Conservation (phyloP, 2,113 vertebrate genomes). For the Rutilus rutilus region DNA sequence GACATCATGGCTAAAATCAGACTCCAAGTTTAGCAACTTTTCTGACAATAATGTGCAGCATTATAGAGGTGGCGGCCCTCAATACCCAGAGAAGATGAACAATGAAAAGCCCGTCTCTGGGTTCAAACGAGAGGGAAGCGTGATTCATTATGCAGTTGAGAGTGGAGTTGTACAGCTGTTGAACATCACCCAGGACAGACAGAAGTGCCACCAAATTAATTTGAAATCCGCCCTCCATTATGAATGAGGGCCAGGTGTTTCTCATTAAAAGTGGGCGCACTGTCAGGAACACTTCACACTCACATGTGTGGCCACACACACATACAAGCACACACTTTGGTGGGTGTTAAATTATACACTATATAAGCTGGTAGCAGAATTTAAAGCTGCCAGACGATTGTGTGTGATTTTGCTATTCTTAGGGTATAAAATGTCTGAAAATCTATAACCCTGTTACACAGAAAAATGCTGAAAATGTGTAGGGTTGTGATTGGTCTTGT, state of each 20-base stretch:
- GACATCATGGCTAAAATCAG: background rate
- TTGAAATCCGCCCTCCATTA: constrained; percentile 74
- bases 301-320: constrained; percentile 4
- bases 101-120: constrained; percentile 60
- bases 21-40: background rate
- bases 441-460: background rate
- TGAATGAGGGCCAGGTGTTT: constrained; percentile 78
- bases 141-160: constrained; percentile 72
- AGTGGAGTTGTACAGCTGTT: constrained; percentile 73
- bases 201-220: constrained; percentile 72
- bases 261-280: constrained; percentile 72
- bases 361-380: constrained; percentile 62
- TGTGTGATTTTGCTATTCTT: background rate
- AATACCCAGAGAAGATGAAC: constrained; percentile 45
- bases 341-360: constrained; percentile 40
- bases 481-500: background rate
- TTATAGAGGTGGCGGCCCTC: constrained; percentile 20
- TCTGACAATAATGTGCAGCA: background rate
- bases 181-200: constrained; percentile 70
- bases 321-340: background rate
- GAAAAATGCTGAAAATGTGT: background rate
- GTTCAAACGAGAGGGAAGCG: constrained; percentile 63
- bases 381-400: background rate
- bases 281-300: constrained; percentile 50
- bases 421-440: background rate